Percentiles rank a stretch among this genome's conserved stretches.
phyloP scores from a whole-genome alignment of 2,797 vertebrate species.

The Melanotaenia parkinsoni region DNA sequence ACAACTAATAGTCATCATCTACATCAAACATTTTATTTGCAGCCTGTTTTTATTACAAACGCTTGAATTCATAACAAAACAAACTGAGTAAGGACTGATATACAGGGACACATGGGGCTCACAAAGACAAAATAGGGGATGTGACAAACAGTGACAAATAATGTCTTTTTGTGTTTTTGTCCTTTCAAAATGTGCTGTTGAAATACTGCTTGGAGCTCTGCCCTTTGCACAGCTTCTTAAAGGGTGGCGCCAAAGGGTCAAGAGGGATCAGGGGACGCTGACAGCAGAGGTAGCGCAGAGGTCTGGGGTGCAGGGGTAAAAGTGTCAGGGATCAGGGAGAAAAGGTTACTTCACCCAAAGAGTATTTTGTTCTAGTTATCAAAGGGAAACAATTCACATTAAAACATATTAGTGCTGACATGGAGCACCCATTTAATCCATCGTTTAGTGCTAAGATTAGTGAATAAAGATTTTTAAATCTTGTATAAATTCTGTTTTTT shows the following conservation, averaged over 20 bases:
- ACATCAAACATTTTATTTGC: not conserved
- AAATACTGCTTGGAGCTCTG: not conserved
- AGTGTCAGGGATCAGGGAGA: not conserved
- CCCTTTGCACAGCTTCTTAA: slow-evolving; percentile 1
- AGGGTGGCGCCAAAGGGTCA: slow-evolving; percentile 5
- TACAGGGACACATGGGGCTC: not conserved
- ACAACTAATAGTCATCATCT: not conserved
- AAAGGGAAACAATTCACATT: not conserved
- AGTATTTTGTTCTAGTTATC: not conserved
- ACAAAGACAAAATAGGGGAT: not conserved
- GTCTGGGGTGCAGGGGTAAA: slow-evolving; percentile 4
- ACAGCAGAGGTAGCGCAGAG: not conserved
- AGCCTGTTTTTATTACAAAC: not conserved
- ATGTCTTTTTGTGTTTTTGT: not conserved
- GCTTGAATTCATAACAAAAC: not conserved
- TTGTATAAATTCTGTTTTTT: not conserved
- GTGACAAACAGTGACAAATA: not conserved
- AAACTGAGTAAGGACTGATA: not conserved
- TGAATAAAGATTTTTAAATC: not conserved
- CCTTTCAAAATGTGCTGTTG: not conserved
- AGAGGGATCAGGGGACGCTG: not conserved
- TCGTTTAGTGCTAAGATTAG: not conserved
- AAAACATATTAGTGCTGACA: not conserved
- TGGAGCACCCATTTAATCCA: not conserved
- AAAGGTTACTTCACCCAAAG: not conserved